These are phyloP conservation scores for Mesoligia furuncula DNA, from an alignment of 2,888 invertebrate species.

Conservation along the genomic window DNA sequence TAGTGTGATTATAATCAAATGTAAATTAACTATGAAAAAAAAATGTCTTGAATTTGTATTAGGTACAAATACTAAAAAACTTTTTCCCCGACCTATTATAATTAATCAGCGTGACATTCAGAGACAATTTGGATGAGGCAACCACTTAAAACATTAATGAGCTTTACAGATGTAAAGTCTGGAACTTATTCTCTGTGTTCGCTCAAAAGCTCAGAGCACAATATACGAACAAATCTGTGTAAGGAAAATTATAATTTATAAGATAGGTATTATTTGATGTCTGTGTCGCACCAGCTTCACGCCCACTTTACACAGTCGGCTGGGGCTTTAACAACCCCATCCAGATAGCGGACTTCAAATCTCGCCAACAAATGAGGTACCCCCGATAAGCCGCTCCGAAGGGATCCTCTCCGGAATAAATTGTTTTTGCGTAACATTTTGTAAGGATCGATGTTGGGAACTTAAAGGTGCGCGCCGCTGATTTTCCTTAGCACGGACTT, in stretches of 20 bases:
- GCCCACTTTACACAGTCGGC: slow-evolving; percentile 39
- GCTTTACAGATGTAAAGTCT: slow-evolving; percentile 36
- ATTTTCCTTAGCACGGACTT: slow-evolving; percentile 52
- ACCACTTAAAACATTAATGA: slow-evolving; percentile 27
- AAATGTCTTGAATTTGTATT: too few species aligned
- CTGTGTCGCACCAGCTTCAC: slow-evolving; percentile 39
- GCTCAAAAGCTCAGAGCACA: slow-evolving; percentile 23
- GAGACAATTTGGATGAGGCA: slow-evolving; percentile 3
- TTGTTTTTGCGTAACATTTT: slow-evolving; percentile 65
- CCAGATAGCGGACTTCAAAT: slow-evolving; percentile 70
- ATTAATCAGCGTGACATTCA: slow-evolving; percentile 46
- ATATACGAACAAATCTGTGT: slow-evolving; percentile 47
- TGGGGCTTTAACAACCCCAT: slow-evolving; percentile 52
- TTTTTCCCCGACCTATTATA: neutral
- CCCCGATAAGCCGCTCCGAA: slow-evolving; percentile 69
- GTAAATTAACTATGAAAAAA: too few species aligned
- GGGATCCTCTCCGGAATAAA: slow-evolving; percentile 57
- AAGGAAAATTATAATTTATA: slow-evolving; percentile 58
- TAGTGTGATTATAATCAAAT: too few species aligned
- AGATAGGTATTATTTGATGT: slow-evolving; percentile 66
- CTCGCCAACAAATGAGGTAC: slow-evolving; percentile 69
- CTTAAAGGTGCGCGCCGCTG: slow-evolving; percentile 61
- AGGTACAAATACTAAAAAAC: too few species aligned
- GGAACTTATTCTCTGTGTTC: slow-evolving; percentile 3
- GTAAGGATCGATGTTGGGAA: slow-evolving; percentile 59